Evolutionary conservation across 30 jellyfish, hydroid and myxozoan species (phyloP), one percentile per base, ranked within the genome.

Genomic region (Turritopsis dohrnii): DNA sequence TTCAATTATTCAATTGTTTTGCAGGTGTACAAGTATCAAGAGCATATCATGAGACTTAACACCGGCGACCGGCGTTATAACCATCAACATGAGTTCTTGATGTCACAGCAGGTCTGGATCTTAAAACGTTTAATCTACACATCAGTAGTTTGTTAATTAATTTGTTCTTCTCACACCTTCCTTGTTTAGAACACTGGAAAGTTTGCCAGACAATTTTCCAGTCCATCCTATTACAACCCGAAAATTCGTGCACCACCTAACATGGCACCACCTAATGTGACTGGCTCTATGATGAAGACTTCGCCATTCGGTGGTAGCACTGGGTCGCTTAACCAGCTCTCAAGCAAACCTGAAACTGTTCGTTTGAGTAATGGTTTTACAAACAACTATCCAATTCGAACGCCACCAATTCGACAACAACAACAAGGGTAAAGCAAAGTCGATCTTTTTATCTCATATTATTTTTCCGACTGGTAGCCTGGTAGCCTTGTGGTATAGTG

Each of bases 1-100:
- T 3, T 5, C 9, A 41, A 41, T 41, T 41, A 13, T 41, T 5
- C 9, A 41, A 41, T 41, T 25, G 13, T 23, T 69, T 1, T 21
- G 41, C 66, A 93, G 98, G 98, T 93, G 23, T 89, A 88, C 84
- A 94, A 94, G 76, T 94, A 94, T 82, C 99, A 94, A 71, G 99
- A 94, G 79, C 99, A 94, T 71, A 94, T 94, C 93, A 89, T 94
- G 97, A 89, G 95, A 81, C 83, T 94, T 81, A 94, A 94, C 86
- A 75, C 87, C 17, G 99, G 95, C 53, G 90, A 94, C 52, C 96
- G 88, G 71, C 81, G 95, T 24, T 80, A 76, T 25, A 79, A 71
- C 69, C 92, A 84, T 21, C 95, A 92, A 28, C 92, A 87, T 1
- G 96, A 87, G 60, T 88, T 90, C 65, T 81, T 82, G 18, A 85